A percentile compares a stretch with the other conserved stretches of the same genome.
Evolutionary conservation across 2,797 vertebrate genomes (phyloP).

Genomic region (Argyrosomus regius): DNA sequence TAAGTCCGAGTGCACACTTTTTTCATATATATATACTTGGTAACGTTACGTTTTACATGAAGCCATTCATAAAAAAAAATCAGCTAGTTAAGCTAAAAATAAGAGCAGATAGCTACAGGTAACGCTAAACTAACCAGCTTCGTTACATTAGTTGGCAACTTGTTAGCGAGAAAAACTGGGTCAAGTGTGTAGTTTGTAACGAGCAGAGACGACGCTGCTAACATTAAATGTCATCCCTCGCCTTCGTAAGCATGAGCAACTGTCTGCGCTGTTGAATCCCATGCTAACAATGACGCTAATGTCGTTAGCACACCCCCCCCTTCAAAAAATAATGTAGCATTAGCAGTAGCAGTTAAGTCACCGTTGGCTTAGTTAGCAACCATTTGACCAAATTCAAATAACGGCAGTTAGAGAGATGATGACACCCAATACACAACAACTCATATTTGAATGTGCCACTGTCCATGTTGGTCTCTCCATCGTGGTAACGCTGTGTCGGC

Average conservation of each 20-base stretch:
- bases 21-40: not conserved
- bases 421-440: not conserved
- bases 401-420: not conserved
- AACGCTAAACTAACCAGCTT: not conserved
- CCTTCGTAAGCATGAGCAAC: constrained; percentile 29
- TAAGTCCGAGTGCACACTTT: not conserved
- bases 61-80: too few relatives aligned
- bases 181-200: not conserved
- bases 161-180: not conserved
- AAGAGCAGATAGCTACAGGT: not conserved
- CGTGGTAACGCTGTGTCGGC: too few relatives aligned
- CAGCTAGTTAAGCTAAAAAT: constrained; percentile 29
- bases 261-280: constrained; percentile 35
- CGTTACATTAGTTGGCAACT: not conserved
- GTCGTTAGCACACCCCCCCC: constrained; percentile 29
- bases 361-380: constrained; percentile 27
- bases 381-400: not conserved
- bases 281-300: constrained; percentile 76
- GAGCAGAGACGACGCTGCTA: not conserved
- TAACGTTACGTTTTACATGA: too few relatives aligned
- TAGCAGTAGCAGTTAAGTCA: not conserved
- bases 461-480: not conserved
- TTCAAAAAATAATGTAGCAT: not conserved
- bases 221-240: constrained; percentile 28
- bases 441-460: accelerated